phyloP scores from a whole-genome alignment of 2,797 vertebrate species.

The Aulostomus chinensis region DNA sequence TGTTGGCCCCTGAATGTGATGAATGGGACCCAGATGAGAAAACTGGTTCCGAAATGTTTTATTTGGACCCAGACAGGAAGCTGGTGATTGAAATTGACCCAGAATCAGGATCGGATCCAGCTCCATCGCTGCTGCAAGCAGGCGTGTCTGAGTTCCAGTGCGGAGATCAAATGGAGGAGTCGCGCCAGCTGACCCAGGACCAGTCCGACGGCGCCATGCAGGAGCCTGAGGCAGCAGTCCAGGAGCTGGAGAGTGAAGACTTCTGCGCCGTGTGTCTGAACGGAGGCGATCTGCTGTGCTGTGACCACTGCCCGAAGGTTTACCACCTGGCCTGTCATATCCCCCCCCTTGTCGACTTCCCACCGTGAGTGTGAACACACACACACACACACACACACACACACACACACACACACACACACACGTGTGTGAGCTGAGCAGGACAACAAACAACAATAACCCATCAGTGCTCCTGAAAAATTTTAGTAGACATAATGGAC shows the following conservation, averaged over 20 bases:
- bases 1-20: constrained; percentile 58
- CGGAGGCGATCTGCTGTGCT: constrained; percentile 94
- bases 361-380: constrained; percentile 91
- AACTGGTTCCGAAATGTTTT: constrained; percentile 27
- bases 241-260: constrained; percentile 90
- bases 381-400: too few species aligned
- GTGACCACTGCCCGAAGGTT: constrained; percentile 95
- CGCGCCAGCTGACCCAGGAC: constrained; percentile 5
- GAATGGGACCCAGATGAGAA: constrained; percentile 35
- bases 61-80: constrained; percentile 40
- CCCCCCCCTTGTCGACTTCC: constrained; percentile 87
- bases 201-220: neutral
- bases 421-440: too few species aligned
- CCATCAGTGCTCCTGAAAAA: too few species aligned
- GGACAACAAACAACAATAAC: too few species aligned
- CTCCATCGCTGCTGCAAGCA: constrained; percentile 20
- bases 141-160: constrained; percentile 19
- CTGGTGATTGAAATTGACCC: constrained; percentile 37
- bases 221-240: constrained; percentile 35
- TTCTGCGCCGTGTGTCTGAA: constrained; percentile 96
- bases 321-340: constrained; percentile 93
- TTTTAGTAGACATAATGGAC: too few species aligned
- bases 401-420: too few species aligned
- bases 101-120: constrained; percentile 17
- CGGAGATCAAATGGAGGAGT: constrained; percentile 9